phyloP scores from a whole-genome alignment of 2,888 invertebrate species.

The Xanthia icteritia region DNA sequence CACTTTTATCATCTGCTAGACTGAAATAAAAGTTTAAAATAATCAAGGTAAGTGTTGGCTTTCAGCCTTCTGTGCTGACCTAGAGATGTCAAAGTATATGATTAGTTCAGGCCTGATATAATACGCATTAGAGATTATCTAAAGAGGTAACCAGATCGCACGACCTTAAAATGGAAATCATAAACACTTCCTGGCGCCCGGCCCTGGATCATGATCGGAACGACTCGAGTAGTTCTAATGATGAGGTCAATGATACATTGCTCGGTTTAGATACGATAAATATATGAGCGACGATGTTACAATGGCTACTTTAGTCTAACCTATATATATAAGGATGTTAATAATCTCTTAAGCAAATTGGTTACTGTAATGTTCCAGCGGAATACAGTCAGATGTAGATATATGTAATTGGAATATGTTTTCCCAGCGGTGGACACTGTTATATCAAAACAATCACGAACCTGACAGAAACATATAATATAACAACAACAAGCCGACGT shows the following conservation, averaged over 20 bases:
- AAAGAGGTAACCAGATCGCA: conserved; percentile 68
- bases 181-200: conserved; percentile 66
- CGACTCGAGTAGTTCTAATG: conserved; percentile 57
- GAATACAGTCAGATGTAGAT: not conserved
- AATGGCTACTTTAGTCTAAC: conserved; percentile 26
- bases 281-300: conserved; percentile 9
- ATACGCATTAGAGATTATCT: conserved; percentile 71
- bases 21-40: conserved; percentile 79
- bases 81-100: conserved; percentile 79
- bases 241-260: conserved; percentile 69
- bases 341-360: conserved; percentile 4
- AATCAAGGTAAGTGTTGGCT: conserved; percentile 78
- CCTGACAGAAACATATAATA: conserved; percentile 38
- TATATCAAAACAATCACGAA: conserved; percentile 16
- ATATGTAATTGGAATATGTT: not conserved
- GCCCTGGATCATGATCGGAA: conserved; percentile 60
- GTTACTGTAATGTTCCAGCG: not conserved
- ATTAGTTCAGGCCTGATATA: conserved; percentile 77
- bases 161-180: conserved; percentile 60
- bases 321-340: not conserved
- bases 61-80: conserved; percentile 78
- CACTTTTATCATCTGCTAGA: conserved; percentile 75
- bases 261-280: conserved; percentile 40
- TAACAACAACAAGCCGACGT: conserved; percentile 13
- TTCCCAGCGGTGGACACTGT: conserved; percentile 1